These are phyloP conservation scores for Andrena praecox DNA, from an alignment of 2,888 invertebrate genomes.

Conservation along the genomic window DNA sequence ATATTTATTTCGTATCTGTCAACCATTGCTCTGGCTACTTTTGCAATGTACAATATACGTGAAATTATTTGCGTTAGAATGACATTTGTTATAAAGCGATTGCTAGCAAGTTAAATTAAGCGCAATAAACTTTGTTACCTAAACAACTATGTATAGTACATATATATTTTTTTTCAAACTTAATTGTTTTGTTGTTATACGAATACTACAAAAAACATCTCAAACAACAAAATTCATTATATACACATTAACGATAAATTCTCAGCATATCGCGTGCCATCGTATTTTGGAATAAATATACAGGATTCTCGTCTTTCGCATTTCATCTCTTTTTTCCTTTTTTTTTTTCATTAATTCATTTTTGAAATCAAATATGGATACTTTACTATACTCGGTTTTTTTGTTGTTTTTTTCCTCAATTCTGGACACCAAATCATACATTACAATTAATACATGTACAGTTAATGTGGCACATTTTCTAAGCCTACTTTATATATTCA, in stretches of 20 bases:
- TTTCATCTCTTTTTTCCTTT: background rate
- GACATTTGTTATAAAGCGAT: constrained; percentile 65
- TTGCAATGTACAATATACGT: constrained; percentile 80
- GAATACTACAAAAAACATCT: constrained; percentile 61
- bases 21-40: constrained; percentile 79
- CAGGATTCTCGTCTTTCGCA: constrained; percentile 21
- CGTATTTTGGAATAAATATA: constrained; percentile 41
- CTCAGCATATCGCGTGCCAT: constrained; percentile 50
- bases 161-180: constrained; percentile 54
- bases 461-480: constrained; percentile 58
- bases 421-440: constrained; percentile 48
- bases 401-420: constrained; percentile 19
- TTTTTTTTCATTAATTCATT: background rate
- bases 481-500: constrained; percentile 31
- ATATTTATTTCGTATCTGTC: constrained; percentile 64
- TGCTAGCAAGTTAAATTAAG: constrained; percentile 70
- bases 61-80: constrained; percentile 58
- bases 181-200: constrained; percentile 54
- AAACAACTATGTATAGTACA: constrained; percentile 65
- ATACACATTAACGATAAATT: constrained; percentile 56
- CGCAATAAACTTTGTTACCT: constrained; percentile 68
- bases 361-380: constrained; percentile 18
- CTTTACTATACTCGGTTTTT: constrained; percentile 3
- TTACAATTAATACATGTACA: constrained; percentile 43
- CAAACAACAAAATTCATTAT: constrained; percentile 68